phyloP scores from a whole-genome alignment of 2,888 invertebrate genomes.

The Xiphydria camelus region DNA sequence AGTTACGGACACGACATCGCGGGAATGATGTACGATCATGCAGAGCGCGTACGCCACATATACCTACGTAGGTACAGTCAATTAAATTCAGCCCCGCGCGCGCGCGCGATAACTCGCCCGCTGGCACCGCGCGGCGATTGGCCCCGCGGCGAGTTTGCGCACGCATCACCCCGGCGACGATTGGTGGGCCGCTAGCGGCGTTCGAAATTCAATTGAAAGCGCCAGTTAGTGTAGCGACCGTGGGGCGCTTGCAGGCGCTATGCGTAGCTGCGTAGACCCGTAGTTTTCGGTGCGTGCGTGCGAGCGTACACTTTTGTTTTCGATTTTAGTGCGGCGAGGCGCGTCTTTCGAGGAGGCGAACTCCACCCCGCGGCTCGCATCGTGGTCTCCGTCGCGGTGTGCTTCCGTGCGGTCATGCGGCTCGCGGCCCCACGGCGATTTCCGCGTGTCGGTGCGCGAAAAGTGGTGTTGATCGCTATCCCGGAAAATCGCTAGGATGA shows the following conservation, averaged over 20 bases:
- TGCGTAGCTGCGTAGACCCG: slow-evolving; percentile 42
- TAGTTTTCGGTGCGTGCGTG: slow-evolving; percentile 30
- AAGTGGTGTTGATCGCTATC: slow-evolving; percentile 15
- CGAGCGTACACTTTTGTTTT: slow-evolving; percentile 3
- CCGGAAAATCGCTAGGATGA: slow-evolving; percentile 28
- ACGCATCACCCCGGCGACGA: slow-evolving; percentile 8
- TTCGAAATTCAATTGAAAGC: slow-evolving; percentile 50
- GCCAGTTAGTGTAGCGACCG: slow-evolving; percentile 54
- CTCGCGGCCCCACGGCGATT: slow-evolving; percentile 8
- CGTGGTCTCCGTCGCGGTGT: too few relatives aligned
- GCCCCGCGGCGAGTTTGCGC: slow-evolving; percentile 22
- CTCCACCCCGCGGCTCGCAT: too few relatives aligned
- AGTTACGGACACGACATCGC: too few relatives aligned
- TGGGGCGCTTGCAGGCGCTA: slow-evolving; percentile 43
- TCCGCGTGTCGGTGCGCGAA: slow-evolving; percentile 21
- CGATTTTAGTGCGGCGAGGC: too few relatives aligned
- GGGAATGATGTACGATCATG: slow-evolving; percentile 6
- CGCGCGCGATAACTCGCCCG: slow-evolving; percentile 4
- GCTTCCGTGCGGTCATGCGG: too few relatives aligned
- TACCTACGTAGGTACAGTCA: background rate
- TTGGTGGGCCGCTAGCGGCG: slow-evolving; percentile 21
- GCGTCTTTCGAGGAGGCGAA: too few relatives aligned
- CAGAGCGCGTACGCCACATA: slow-evolving; percentile 5
- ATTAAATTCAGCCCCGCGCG: background rate
- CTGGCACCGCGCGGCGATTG: slow-evolving; percentile 22